phyloP scores from a whole-genome alignment of 2,113 vertebrate genomes.

The Eulacestoma nigropectus region DNA sequence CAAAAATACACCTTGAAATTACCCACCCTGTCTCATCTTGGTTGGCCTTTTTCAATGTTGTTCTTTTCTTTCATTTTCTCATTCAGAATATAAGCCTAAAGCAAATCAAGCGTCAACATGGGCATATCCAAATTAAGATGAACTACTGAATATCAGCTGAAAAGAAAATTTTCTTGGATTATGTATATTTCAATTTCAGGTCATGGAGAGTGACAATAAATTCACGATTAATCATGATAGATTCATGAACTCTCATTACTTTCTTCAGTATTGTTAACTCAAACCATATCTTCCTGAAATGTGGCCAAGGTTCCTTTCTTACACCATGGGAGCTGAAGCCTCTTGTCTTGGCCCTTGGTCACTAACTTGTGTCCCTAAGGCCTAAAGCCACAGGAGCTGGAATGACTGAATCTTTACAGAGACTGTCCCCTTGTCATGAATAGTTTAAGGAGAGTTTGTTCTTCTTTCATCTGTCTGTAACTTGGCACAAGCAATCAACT shows the following conservation, averaged over 20 bases:
- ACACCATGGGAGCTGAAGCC: not conserved
- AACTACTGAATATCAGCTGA: not conserved
- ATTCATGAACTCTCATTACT: not conserved
- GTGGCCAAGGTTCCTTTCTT: not conserved
- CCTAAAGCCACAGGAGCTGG: not conserved
- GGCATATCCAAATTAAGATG: not conserved
- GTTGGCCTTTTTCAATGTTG: not conserved
- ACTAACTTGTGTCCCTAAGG: not conserved
- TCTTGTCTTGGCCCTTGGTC: not conserved
- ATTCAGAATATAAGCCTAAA: not conserved
- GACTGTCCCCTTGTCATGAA: not conserved
- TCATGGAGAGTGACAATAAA: not conserved
- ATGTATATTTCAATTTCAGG: not conserved
- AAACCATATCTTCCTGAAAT: not conserved
- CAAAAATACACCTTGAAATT: not conserved
- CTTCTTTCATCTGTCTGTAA: not conserved
- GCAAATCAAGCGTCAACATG: not conserved
- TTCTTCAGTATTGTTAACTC: not conserved
- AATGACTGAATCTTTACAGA: not conserved
- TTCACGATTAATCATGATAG: not conserved
- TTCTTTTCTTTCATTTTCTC: not conserved
- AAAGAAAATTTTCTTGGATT: not conserved
- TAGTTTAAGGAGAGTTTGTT: not conserved
- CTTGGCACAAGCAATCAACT: not conserved
- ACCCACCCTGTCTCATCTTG: not conserved